phyloP scores from a whole-genome alignment of 2,797 vertebrate species.

The Labroides dimidiatus region DNA sequence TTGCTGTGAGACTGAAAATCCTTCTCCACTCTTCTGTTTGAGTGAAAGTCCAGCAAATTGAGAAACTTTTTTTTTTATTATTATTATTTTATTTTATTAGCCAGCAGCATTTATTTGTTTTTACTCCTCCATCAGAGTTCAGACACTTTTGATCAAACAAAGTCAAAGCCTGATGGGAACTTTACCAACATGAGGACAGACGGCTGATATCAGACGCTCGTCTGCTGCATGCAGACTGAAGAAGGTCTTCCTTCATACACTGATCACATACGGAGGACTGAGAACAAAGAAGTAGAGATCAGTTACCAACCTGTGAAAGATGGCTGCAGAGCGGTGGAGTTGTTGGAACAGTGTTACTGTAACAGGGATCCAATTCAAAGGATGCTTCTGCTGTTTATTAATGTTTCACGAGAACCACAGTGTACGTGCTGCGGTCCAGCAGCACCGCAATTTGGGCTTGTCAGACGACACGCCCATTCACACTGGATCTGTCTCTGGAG shows the following conservation, averaged over 20 bases:
- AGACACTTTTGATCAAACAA: neutral
- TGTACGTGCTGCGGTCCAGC: too few species aligned
- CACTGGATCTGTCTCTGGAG: too few species aligned
- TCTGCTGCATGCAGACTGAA: neutral
- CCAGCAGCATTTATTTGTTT: slow-evolving; percentile 4
- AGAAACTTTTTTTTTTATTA: too few species aligned
- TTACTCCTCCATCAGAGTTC: neutral
- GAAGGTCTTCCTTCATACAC: neutral
- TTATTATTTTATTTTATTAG: too few species aligned
- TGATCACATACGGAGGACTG: neutral
- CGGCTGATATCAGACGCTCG: slow-evolving; percentile 9
- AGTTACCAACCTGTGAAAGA: too few species aligned
- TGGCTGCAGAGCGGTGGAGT: neutral
- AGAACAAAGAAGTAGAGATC: neutral
- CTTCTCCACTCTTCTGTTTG: neutral
- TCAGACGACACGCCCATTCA: too few species aligned
- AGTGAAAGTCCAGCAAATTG: neutral
- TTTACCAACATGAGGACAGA: neutral
- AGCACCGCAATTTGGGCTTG: too few species aligned
- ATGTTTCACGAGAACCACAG: too few species aligned
- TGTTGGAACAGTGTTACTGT: too few species aligned
- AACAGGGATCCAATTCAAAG: too few species aligned
- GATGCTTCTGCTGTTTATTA: too few species aligned
- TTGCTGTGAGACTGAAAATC: too few species aligned
- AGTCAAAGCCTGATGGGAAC: slow-evolving; percentile 7